Percentiles rank a stretch among this genome's conserved stretches.
Evolutionary conservation across 1,140 invertebrate species (phyloP).

Genomic region (Tetramorium parvispinum): DNA sequence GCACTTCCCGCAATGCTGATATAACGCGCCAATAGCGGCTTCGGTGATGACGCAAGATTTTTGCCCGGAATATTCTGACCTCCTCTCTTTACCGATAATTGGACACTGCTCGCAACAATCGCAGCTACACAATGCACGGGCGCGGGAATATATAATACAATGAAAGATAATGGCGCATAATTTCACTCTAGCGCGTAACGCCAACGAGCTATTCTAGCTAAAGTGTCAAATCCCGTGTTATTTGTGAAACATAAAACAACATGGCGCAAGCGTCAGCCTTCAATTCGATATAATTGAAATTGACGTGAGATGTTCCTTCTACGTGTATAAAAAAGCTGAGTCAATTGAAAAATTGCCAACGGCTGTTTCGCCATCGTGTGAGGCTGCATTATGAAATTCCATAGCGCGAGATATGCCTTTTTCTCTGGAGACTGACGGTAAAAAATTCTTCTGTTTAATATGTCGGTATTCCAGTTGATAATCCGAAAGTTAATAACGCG

Average conservation of each 20-base stretch:
- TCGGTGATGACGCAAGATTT: conserved; percentile 55
- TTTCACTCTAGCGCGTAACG: conserved; percentile 6
- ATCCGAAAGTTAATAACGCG: conserved; percentile 68
- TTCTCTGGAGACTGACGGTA: not conserved
- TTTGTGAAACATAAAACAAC: conserved; percentile 7
- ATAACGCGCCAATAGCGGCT: conserved; percentile 6
- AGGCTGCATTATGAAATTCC: not conserved
- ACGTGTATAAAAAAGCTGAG: not conserved
- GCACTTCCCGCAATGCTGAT: conserved; percentile 10
- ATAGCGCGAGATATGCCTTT: not conserved
- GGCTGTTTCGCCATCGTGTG: not conserved
- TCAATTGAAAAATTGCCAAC: conserved; percentile 6
- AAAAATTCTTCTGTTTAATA: conserved; percentile 32
- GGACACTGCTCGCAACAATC: conserved; percentile 45
- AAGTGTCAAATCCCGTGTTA: conserved; percentile 6
- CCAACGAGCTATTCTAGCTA: not conserved
- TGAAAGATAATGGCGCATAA: conserved; percentile 28
- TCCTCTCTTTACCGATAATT: conserved; percentile 50
- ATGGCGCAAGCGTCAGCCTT: not conserved
- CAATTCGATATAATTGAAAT: not conserved
- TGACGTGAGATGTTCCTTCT: not conserved
- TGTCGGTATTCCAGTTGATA: conserved; percentile 53
- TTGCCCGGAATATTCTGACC: not conserved
- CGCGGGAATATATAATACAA: conserved; percentile 24
- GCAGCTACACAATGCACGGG: not conserved